Evolutionary conservation across 2,113 vertebrate species (phyloP).

Genomic region (Nycticorax nycticorax): DNA sequence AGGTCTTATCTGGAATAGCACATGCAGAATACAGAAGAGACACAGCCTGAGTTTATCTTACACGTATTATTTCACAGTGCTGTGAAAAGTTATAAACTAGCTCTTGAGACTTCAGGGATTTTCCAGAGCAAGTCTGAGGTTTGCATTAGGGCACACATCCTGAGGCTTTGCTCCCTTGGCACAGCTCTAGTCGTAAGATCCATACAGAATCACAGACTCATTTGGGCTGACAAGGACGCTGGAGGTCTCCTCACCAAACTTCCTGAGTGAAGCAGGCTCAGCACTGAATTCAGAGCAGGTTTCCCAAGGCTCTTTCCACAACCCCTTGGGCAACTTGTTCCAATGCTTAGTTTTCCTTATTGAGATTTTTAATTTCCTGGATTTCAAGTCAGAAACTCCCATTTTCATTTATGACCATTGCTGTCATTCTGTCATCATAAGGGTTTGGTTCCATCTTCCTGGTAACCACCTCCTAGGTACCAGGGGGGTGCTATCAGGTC

Average conservation of each 20-base stretch:
- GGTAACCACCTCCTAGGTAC: neutral
- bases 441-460: neutral
- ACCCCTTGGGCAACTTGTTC: neutral
- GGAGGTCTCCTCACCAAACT: neutral
- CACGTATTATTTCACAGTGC: neutral
- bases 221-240: neutral
- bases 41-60: neutral
- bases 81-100: conserved; percentile 10
- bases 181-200: neutral
- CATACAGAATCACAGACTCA: neutral
- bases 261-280: neutral
- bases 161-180: neutral
- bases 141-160: neutral
- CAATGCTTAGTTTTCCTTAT: neutral
- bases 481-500: rapidly evolving
- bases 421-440: neutral
- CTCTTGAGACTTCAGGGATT: neutral
- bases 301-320: neutral
- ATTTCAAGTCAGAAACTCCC: neutral
- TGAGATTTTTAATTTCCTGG: neutral
- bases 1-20: neutral
- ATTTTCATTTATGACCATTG: neutral
- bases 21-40: neutral
- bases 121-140: neutral
- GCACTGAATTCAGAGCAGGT: neutral